Evolutionary conservation across 2,113 vertebrate genomes (phyloP), one percentile per base, ranked within the genome.

Genomic region (Brachyistius frenatus): DNA sequence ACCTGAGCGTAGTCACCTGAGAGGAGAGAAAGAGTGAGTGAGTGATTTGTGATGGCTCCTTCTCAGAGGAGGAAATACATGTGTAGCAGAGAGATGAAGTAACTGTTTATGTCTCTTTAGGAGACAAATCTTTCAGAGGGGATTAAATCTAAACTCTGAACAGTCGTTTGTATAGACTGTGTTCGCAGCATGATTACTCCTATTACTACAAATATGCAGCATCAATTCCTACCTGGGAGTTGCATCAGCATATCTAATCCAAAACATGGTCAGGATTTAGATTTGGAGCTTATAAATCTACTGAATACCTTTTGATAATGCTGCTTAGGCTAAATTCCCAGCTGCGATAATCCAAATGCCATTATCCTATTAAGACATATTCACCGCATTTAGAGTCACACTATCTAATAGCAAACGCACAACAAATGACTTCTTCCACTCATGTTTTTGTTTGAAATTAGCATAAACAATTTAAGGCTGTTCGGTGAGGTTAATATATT

Each of bases 1-100:
- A 99, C 73, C 83, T 98, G 97, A 68, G 98, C 98, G 1, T 97
- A 96, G 91, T 99, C 97, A 6, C 97, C 98, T 99, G 86, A 2
- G 54, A 16, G 33, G 58, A 55, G n/a, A 53, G 46, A 57, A 30
- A 67, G 32, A 57, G 32, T 63, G 54, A 84, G 46, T 36, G 63
- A 75, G 55, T 36, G 49, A 78, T 64, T 46, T 23, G 14, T 31
- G 14, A 47, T 47, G 46, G 55, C 32, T 63, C 32, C 10, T 55
- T 31, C 47, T 76, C 37, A 60, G 70, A 76, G 44, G 70, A 76
- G 44, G 55, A 31, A 72, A 70, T 33, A 41, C 66, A 70, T 60
- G 39, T 41, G 1, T 15, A 57, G 68, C 31, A 56, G 61, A 66
- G 35, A 66, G 50, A 79, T 85, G 57, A 70, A 61, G 54, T 15